A percentile compares a stretch with the other conserved stretches of the same genome.
Evolutionary conservation across 2,113 vertebrate genomes (phyloP).

Genomic region (Callopanchax toddi): DNA sequence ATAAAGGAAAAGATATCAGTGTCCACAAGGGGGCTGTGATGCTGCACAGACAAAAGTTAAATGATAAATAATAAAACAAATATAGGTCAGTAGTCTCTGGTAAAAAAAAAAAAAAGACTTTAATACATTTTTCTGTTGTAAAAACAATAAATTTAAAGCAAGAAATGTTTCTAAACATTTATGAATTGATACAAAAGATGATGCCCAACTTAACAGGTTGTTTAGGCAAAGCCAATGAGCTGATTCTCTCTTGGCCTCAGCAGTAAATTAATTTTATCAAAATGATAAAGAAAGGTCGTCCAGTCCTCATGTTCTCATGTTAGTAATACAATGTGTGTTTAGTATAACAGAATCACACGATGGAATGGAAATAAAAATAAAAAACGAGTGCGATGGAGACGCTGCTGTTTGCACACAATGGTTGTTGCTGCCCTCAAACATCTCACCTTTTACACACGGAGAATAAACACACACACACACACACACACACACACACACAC

Average conservation of each 20-base stretch:
- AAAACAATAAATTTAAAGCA: not conserved
- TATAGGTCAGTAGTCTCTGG: too few species aligned
- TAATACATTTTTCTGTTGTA: too few species aligned
- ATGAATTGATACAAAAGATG: not conserved
- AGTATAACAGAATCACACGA: not conserved
- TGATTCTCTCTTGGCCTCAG: not conserved
- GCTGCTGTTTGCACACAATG: slow-evolving; percentile 13
- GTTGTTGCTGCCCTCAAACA: not conserved
- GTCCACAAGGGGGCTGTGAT: slow-evolving; percentile 59
- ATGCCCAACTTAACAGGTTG: too few species aligned
- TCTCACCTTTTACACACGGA: slow-evolving; percentile 3
- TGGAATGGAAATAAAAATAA: not conserved
- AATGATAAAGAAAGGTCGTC: too few species aligned
- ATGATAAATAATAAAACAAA: too few species aligned
- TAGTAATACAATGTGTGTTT: not conserved
- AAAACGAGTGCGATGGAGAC: not conserved
- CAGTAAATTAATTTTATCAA: not conserved
- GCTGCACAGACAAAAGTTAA: too few species aligned
- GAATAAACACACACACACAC: slow-evolving; percentile 5
- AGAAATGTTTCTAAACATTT: not conserved
- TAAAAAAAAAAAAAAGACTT: too few species aligned
- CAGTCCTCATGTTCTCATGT: too few species aligned
- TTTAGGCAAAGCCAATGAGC: too few species aligned
- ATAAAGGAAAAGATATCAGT: not conserved
- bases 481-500: slow-evolving; percentile 14